Conservation (phyloP, 2,888 invertebrate species). For the Steromphala cineraria region DNA sequence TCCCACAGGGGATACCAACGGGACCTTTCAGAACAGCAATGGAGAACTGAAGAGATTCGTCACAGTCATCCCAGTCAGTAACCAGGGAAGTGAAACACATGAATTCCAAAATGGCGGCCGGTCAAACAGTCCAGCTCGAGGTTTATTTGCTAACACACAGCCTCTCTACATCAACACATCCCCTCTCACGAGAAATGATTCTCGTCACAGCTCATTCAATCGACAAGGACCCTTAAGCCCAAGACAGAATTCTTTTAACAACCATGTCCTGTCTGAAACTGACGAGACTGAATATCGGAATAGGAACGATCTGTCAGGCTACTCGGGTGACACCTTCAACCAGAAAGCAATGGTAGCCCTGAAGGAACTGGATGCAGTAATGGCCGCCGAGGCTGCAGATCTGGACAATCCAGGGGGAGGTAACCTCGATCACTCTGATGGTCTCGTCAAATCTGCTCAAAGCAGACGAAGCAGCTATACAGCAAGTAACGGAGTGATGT, state of each 20-base stretch:
- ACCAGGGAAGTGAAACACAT: slow-evolving; percentile 27
- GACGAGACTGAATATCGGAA: background rate
- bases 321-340: slow-evolving; percentile 58
- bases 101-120: background rate
- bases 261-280: background rate
- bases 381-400: slow-evolving; percentile 63
- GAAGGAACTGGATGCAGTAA: slow-evolving; percentile 71
- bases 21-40: background rate
- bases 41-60: slow-evolving; percentile 41
- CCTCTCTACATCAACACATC: no score
- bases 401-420: slow-evolving; percentile 32
- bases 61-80: slow-evolving; percentile 62
- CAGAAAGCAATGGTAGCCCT: slow-evolving; percentile 63
- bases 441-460: background rate
- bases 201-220: background rate
- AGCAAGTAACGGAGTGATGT: background rate
- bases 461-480: background rate
- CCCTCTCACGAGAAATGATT: background rate
- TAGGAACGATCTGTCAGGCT: background rate
- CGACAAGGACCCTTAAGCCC: background rate
- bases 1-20: background rate
- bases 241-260: background rate
- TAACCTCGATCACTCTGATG: background rate
- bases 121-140: background rate
- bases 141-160: background rate